These are phyloP conservation scores for Diacarnus erythraeanus DNA, from an alignment of 37 sponge, comb jelly and placozoan species.

Conservation along the genomic window DNA sequence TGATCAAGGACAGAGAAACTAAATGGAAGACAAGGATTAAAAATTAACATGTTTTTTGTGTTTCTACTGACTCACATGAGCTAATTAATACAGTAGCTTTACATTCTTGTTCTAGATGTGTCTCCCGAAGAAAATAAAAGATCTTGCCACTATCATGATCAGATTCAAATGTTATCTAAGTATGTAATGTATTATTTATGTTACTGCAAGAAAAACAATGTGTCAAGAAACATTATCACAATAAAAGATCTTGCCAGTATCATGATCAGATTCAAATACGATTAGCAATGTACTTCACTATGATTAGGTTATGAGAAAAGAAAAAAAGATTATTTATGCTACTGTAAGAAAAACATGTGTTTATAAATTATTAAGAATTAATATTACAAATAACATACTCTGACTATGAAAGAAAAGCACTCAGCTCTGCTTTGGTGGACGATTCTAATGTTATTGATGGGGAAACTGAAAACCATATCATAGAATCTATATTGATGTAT, in stretches of 20 bases:
- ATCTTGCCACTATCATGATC: conserved; percentile 25
- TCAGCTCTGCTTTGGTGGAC: conserved; percentile 13
- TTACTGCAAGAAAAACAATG: no score
- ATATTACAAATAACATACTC: conserved; percentile 2
- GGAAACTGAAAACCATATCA: conserved; percentile 5
- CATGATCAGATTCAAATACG: neutral
- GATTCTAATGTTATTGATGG: conserved; percentile 26
- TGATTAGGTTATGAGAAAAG: no score
- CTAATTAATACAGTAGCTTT: conserved; percentile 6
- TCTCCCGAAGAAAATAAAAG: conserved; percentile 2
- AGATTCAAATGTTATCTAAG: conserved; percentile 21
- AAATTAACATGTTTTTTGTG: neutral
- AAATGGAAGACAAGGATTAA: neutral
- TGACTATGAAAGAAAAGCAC: conserved; percentile 13
- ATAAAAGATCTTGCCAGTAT: conserved; percentile 18
- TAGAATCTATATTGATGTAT: conserved; percentile 8
- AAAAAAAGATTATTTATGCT: no score
- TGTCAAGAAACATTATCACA: neutral
- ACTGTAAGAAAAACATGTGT: no score
- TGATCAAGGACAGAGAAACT: neutral
- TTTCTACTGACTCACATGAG: neutral
- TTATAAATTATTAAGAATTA: neutral
- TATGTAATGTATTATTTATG: no score
- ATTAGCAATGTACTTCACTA: no score
- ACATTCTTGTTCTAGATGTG: neutral